These are phyloP conservation scores for Himalopsyche anomala DNA, from an alignment of 2,888 invertebrate genomes.

Conservation along the genomic window DNA sequence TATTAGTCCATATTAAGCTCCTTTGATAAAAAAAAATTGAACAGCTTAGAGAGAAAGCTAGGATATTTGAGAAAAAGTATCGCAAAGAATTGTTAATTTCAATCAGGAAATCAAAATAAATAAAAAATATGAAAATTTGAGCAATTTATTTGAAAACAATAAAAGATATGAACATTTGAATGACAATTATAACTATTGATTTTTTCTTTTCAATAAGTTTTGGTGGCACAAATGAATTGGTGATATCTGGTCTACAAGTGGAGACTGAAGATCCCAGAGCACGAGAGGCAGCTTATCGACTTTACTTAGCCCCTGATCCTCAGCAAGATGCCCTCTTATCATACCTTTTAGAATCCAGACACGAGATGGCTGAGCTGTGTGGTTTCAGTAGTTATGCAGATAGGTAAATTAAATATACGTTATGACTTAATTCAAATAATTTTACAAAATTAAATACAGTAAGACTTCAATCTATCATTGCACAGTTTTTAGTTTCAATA, in stretches of 20 bases:
- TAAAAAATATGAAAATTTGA: too few relatives aligned
- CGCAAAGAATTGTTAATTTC: too few relatives aligned
- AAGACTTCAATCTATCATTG: background rate
- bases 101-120: too few relatives aligned
- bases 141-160: too few relatives aligned
- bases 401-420: constrained; percentile 72
- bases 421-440: background rate
- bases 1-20: too few relatives aligned
- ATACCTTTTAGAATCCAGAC: constrained; percentile 84
- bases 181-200: background rate
- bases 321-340: constrained; percentile 86
- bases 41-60: too few relatives aligned
- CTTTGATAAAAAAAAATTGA: too few relatives aligned
- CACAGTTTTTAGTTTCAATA: too few relatives aligned
- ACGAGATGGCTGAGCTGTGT: constrained; percentile 89
- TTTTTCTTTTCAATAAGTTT: constrained; percentile 70
- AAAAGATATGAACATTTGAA: background rate
- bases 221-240: constrained; percentile 82
- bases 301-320: constrained; percentile 88
- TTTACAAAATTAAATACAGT: constrained; percentile 14
- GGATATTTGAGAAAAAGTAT: too few relatives aligned
- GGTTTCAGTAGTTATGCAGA: constrained; percentile 94
- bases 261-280: constrained; percentile 87
- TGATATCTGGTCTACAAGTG: constrained; percentile 88
- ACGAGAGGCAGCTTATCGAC: constrained; percentile 91